Percentiles rank a stretch among this genome's conserved stretches.
These are phyloP conservation scores for Sminthurides aquaticus DNA, from an alignment of 2,888 invertebrate species.

Conservation along the genomic window DNA sequence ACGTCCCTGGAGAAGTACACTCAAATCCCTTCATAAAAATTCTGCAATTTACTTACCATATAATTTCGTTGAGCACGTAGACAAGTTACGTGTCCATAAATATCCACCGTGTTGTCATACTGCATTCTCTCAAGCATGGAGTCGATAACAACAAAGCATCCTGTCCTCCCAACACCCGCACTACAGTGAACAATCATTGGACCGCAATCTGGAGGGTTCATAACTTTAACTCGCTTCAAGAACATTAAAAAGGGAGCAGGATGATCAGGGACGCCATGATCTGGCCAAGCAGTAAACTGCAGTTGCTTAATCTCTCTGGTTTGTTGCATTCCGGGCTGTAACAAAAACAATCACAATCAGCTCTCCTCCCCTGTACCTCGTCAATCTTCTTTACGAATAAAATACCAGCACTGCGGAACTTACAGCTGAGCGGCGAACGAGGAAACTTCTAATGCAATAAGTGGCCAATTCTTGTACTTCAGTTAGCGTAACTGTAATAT, in stretches of 20 bases:
- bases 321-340: slow-evolving; percentile 64
- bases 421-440: slow-evolving; percentile 59
- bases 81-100: slow-evolving; percentile 98
- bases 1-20: neutral
- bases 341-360: slow-evolving; percentile 8
- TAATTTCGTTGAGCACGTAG: slow-evolving; percentile 96
- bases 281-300: slow-evolving; percentile 99
- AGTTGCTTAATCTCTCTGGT: slow-evolving; percentile 91
- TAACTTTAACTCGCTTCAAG: slow-evolving; percentile 78
- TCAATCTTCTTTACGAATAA: neutral
- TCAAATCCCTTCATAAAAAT: neutral
- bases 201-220: slow-evolving; percentile 86
- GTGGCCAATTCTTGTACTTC: slow-evolving; percentile 96
- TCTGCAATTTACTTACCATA: slow-evolving; percentile 62
- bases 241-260: slow-evolving; percentile 98
- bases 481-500: slow-evolving; percentile 85
- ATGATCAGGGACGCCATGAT: slow-evolving; percentile 84
- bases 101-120: slow-evolving; percentile 95
- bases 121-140: slow-evolving; percentile 96
- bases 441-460: slow-evolving; percentile 95
- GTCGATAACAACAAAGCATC: slow-evolving; percentile 91
- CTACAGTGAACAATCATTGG: slow-evolving; percentile 59
- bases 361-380: neutral
- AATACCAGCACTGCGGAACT: slow-evolving; percentile 23
- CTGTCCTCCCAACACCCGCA: slow-evolving; percentile 83